phyloP scores from a whole-genome alignment of 2,888 invertebrate species.

The Caenorhabditis imperialis region DNA sequence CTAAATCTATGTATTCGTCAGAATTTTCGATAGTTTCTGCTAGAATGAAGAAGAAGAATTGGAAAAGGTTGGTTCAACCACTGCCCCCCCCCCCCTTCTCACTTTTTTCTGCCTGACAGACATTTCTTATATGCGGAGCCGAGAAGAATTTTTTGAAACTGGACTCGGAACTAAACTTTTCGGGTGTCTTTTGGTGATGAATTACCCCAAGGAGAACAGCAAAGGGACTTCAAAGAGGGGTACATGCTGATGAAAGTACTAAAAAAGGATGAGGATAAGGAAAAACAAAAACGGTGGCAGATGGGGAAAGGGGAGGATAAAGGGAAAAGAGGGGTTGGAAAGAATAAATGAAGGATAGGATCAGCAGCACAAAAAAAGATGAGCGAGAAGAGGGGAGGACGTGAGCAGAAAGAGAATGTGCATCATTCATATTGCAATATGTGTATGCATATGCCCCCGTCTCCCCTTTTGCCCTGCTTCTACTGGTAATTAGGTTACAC shows the following conservation, averaged over 20 bases:
- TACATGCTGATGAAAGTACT: not conserved
- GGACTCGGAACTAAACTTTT: too few species aligned
- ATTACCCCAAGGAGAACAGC: conserved; percentile 25
- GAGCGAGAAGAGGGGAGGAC: conserved; percentile 6
- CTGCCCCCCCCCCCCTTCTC: too few species aligned
- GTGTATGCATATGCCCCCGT: conserved; percentile 44
- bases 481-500: conserved; percentile 50
- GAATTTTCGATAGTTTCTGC: conserved; percentile 54
- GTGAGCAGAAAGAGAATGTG: conserved; percentile 50
- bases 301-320: conserved; percentile 10
- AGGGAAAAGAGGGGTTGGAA: not conserved
- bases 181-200: conserved; percentile 7
- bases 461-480: conserved; percentile 5
- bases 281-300: conserved; percentile 1
- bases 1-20: conserved; percentile 48
- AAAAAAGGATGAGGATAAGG: not conserved
- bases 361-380: not conserved
- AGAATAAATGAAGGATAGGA: too few species aligned
- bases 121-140: too few species aligned
- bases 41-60: conserved; percentile 55
- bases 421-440: conserved; percentile 52
- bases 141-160: too few species aligned
- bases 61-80: too few species aligned
- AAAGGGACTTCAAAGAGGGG: not conserved
- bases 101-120: too few species aligned